phyloP scores from a whole-genome alignment of 1,140 invertebrate genomes.

The Bombus ignitus region DNA sequence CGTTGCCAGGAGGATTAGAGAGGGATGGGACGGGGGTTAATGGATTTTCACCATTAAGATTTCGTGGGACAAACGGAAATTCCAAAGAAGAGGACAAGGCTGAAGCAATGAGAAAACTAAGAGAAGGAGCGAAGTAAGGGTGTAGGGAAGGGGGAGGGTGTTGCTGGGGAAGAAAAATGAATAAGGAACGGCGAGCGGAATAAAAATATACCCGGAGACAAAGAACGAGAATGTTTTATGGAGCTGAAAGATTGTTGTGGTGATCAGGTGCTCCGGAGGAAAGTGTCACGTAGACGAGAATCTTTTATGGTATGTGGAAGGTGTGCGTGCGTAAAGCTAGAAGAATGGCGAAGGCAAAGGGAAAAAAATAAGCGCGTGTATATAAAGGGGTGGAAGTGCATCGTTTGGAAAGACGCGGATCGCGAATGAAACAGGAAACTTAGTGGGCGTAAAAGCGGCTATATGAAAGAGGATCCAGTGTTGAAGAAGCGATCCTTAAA shows the following conservation, averaged over 20 bases:
- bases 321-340: slow-evolving; percentile 22
- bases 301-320: background rate
- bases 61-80: slow-evolving; percentile 24
- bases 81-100: background rate
- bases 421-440: background rate
- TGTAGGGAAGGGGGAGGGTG: too few relatives aligned
- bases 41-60: slow-evolving; percentile 49
- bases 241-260: slow-evolving; percentile 53
- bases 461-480: background rate
- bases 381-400: background rate
- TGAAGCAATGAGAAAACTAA: too few relatives aligned
- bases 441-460: too few relatives aligned
- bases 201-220: slow-evolving; percentile 41
- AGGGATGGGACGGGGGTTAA: slow-evolving; percentile 6
- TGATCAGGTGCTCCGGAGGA: slow-evolving; percentile 18
- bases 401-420: background rate
- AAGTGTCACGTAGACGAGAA: slow-evolving; percentile 36
- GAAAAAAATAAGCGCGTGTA: slow-evolving; percentile 5
- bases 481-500: background rate
- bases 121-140: background rate
- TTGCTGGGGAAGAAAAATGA: slow-evolving; percentile 30
- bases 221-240: slow-evolving; percentile 57
- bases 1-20: background rate
- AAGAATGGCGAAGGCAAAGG: background rate
- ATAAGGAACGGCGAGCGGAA: slow-evolving; percentile 33